Percentiles rank a stretch among this genome's conserved stretches.
Conservation (phyloP, 1,140 invertebrate genomes). For the Hycleus cichorii region DNA sequence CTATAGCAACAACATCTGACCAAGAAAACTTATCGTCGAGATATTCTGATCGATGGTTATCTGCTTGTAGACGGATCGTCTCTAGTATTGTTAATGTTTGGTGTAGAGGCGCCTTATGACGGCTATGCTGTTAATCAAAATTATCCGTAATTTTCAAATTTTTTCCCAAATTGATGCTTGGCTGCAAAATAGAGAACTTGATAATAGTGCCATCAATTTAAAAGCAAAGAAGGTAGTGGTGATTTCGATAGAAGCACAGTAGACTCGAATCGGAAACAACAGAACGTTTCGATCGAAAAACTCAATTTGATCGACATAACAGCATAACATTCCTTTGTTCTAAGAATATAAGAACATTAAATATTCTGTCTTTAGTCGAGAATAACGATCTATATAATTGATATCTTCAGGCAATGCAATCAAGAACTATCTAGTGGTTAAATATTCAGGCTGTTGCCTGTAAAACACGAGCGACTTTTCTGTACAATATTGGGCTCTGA, state of each 20-base stretch:
- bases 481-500: slow-evolving; percentile 38
- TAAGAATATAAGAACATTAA: slow-evolving; percentile 33
- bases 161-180: slow-evolving; percentile 14
- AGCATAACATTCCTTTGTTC: slow-evolving; percentile 34
- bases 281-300: no score
- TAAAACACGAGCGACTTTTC: slow-evolving; percentile 28
- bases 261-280: no score
- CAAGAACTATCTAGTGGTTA: slow-evolving; percentile 37
- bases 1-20: slow-evolving; percentile 9
- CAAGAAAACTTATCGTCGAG: slow-evolving; percentile 17
- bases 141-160: slow-evolving; percentile 21
- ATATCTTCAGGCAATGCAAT: slow-evolving; percentile 40
- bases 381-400: slow-evolving; percentile 42
- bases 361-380: slow-evolving; percentile 37
- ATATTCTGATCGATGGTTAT: slow-evolving; percentile 4
- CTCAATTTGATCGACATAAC: neutral
- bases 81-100: neutral
- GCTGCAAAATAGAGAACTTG: neutral
- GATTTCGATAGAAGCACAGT: neutral
- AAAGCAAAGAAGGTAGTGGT: no score
- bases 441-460: slow-evolving; percentile 35
- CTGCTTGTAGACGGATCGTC: neutral
- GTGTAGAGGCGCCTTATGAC: neutral
- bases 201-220: no score
- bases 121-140: slow-evolving; percentile 18